These are phyloP conservation scores for Tenualosa ilisha DNA, from an alignment of 2,797 vertebrate genomes.

Conservation along the genomic window DNA sequence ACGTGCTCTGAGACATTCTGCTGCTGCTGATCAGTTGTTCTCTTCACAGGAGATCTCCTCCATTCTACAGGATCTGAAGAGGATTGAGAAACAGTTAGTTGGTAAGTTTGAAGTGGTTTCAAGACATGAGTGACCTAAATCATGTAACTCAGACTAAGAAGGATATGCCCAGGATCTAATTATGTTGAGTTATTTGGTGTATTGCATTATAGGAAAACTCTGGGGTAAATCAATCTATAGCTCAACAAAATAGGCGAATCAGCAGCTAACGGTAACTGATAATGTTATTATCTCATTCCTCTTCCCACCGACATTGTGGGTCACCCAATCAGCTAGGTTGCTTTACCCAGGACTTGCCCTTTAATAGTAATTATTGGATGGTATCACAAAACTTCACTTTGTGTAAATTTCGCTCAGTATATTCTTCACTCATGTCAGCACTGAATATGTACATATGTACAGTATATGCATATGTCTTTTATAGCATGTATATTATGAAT, in stretches of 20 bases:
- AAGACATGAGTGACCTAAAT: background rate
- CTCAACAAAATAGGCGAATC: too few relatives aligned
- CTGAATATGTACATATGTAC: background rate
- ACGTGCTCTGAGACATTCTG: background rate
- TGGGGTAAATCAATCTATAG: too few relatives aligned
- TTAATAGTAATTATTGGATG: background rate
- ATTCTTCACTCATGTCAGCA: background rate
- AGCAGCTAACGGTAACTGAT: too few relatives aligned
- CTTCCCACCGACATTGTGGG: too few relatives aligned
- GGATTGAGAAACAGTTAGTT: constrained; percentile 90
- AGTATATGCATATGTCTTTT: background rate
- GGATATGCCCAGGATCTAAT: background rate
- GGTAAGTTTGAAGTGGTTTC: constrained; percentile 69
- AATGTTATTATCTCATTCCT: too few relatives aligned
- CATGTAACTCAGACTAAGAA: background rate
- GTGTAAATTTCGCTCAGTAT: background rate
- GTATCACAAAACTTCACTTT: background rate
- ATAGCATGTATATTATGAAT: background rate
- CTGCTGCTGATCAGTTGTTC: background rate
- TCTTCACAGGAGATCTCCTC: constrained; percentile 86
- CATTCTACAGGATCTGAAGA: constrained; percentile 90
- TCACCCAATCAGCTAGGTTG: too few relatives aligned
- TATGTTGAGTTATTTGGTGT: background rate
- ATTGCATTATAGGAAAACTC: too few relatives aligned
- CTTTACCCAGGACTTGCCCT: too few relatives aligned